Evolutionary conservation across 2,888 invertebrate genomes (phyloP).

Genomic region (Conus canariensis): DNA sequence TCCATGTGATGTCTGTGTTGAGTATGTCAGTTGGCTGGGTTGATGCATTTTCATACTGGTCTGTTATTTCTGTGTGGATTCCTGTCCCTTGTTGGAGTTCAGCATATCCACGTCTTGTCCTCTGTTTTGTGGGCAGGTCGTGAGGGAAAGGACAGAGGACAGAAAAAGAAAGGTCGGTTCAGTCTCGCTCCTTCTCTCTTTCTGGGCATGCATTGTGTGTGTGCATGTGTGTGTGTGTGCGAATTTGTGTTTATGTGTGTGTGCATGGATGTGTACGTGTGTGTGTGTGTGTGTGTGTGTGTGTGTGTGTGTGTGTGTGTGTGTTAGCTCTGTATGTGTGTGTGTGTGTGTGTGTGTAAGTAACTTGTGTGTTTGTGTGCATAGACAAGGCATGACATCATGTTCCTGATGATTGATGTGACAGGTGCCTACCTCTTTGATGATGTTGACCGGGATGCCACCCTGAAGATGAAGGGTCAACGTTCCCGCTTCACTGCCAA

Average conservation of each 20-base stretch:
- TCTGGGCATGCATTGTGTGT: background rate
- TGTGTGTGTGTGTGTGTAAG: conserved; percentile 14
- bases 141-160: too few species aligned
- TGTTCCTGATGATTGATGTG: background rate
- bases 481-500: conserved; percentile 83
- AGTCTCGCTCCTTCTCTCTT: too few species aligned
- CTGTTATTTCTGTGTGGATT: too few species aligned
- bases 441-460: conserved; percentile 84
- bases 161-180: too few species aligned
- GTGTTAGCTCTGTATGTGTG: background rate
- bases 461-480: conserved; percentile 82
- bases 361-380: background rate
- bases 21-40: too few species aligned
- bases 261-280: background rate
- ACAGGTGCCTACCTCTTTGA: conserved; percentile 79
- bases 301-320: conserved; percentile 22
- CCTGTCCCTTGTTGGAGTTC: too few species aligned
- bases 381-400: too few species aligned
- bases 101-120: background rate
- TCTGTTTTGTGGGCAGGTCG: background rate
- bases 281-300: background rate
- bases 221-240: background rate
- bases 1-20: too few species aligned
- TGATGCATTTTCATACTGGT: too few species aligned
- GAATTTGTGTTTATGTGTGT: background rate